Conservation (phyloP, 1,140 invertebrate species). For the Drosophila athabasca region DNA sequence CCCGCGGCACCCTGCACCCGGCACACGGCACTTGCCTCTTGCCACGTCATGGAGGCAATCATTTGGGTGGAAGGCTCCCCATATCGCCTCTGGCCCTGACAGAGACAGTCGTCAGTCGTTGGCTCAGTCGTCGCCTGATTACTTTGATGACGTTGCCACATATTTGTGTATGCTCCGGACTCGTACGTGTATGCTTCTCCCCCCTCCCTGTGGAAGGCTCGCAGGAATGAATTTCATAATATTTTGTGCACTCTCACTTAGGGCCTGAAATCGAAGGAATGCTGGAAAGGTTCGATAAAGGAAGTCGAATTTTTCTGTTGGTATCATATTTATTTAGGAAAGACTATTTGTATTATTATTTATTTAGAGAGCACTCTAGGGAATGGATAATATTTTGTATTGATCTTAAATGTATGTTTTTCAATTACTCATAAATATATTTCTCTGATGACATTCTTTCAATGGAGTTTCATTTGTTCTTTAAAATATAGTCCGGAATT, state of each 20-base stretch:
- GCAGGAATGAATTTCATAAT: constrained; percentile 42
- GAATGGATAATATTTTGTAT: too few species aligned
- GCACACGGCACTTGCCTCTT: constrained; percentile 36
- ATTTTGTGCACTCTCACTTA: constrained; percentile 69
- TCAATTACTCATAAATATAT: too few species aligned
- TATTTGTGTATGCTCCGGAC: constrained; percentile 43
- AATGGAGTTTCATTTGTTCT: too few species aligned
- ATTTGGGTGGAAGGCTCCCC: constrained; percentile 58
- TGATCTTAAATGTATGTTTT: too few species aligned
- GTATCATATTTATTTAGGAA: too few species aligned
- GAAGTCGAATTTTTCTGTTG: too few species aligned
- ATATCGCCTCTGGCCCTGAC: constrained; percentile 61
- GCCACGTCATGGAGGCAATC: constrained; percentile 79
- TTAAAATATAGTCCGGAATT: too few species aligned
- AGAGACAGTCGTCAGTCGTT: constrained; percentile 70
- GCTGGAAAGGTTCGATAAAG: too few species aligned
- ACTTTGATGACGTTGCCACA: constrained; percentile 81
- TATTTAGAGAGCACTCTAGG: too few species aligned
- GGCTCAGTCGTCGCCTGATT: constrained; percentile 67
- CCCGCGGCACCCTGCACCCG: constrained; percentile 2
- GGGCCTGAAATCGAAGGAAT: constrained; percentile 1
- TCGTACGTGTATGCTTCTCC: not conserved
- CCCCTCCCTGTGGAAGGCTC: not conserved
- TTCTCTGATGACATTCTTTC: too few species aligned
- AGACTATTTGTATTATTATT: too few species aligned